phyloP scores from a whole-genome alignment of 2,888 invertebrate species.

The Drosophila demipolita region DNA sequence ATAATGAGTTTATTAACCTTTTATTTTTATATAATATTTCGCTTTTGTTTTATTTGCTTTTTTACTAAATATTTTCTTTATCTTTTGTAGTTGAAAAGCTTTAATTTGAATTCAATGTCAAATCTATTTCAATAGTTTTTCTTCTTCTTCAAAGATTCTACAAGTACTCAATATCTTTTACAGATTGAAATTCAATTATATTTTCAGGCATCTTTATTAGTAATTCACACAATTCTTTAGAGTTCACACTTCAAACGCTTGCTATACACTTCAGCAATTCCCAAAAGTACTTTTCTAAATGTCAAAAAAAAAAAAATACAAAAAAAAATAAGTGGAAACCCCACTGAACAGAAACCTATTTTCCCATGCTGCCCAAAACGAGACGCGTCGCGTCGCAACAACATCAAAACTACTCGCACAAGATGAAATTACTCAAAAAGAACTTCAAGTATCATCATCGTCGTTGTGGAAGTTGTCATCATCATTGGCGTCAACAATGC shows the following conservation, averaged over 20 bases:
- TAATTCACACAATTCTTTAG: constrained; percentile 50
- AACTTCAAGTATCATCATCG: constrained; percentile 51
- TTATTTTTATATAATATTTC: not conserved
- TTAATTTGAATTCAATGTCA: not conserved
- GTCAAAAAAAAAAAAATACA: constrained; percentile 17
- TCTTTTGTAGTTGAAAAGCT: not conserved
- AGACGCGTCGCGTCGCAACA: constrained; percentile 44
- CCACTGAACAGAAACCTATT: constrained; percentile 32
- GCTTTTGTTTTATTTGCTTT: not conserved
- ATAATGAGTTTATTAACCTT: not conserved
- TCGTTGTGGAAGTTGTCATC: constrained; percentile 60
- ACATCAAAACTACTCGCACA: constrained; percentile 72
- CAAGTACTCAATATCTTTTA: constrained; percentile 44
- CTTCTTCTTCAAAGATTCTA: not conserved
- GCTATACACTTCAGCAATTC: constrained; percentile 30
- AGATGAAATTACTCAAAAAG: constrained; percentile 73
- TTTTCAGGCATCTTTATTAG: constrained; percentile 51
- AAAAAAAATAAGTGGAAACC: not conserved
- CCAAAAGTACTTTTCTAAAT: constrained; percentile 46
- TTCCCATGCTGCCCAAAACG: constrained; percentile 52
- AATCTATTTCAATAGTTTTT: not conserved
- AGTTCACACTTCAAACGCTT: constrained; percentile 41
- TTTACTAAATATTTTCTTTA: not conserved
- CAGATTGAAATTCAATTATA: constrained; percentile 36
- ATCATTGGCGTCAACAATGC: constrained; percentile 50